phyloP scores from a whole-genome alignment of 2,888 invertebrate genomes.

The Apotomis turbidana region DNA sequence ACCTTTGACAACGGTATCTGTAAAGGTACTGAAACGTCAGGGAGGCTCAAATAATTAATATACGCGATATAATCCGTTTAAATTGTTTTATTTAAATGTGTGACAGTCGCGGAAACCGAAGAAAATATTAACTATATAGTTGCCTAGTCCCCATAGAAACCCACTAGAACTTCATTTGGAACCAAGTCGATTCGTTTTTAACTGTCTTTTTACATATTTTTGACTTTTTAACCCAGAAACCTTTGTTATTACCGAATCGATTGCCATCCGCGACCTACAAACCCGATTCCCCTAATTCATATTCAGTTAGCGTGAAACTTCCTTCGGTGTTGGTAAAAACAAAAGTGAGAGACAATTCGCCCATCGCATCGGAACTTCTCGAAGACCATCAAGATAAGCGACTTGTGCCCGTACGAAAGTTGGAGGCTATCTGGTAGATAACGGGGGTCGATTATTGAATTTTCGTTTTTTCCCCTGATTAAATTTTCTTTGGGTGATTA shows the following conservation, averaged over 20 bases:
- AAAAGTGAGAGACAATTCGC: constrained; percentile 36
- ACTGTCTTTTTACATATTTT: too few species aligned
- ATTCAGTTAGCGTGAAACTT: constrained; percentile 42
- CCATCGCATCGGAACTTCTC: constrained; percentile 25
- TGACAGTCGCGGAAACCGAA: too few species aligned
- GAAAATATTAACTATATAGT: too few species aligned
- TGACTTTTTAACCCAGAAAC: constrained; percentile 1
- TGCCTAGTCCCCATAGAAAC: too few species aligned
- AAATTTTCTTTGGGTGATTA: constrained; percentile 31
- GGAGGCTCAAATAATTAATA: too few species aligned
- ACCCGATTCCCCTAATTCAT: constrained; percentile 40
- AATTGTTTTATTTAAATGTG: too few species aligned
- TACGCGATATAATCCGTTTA: too few species aligned
- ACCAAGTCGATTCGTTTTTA: too few species aligned
- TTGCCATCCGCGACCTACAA: constrained; percentile 34
- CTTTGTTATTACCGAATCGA: constrained; percentile 29
- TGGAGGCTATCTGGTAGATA: constrained; percentile 27
- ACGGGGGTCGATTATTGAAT: constrained; percentile 36
- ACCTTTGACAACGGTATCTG: too few species aligned
- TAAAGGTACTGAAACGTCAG: too few species aligned
- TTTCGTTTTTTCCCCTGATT: constrained; percentile 28
- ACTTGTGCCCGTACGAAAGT: constrained; percentile 24
- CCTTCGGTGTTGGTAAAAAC: constrained; percentile 32
- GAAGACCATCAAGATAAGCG: constrained; percentile 33
- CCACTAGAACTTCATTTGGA: too few species aligned